Base-by-base conservation (phyloP, 2,888 invertebrate genomes). In the Carpatolechia fugitivella region DNA sequence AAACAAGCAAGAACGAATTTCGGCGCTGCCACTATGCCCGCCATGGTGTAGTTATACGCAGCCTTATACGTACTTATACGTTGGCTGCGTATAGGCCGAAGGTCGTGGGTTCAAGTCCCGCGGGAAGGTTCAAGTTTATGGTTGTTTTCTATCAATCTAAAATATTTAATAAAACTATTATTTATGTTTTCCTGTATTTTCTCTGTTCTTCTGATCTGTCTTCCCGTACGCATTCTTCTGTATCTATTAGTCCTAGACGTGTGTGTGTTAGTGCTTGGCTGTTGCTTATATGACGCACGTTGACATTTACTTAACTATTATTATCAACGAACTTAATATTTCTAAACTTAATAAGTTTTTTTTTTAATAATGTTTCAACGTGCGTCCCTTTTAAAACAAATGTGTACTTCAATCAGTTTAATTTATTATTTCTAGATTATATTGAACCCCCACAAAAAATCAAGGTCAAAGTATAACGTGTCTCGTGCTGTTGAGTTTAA, bases 211-310 rank as follows among this genome's bases (percentile, higher is more conserved):
- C n/a, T 18, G 16, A 10, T 40, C 40, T 18, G 40, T 14, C 4
- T 5, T 18, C 6, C 6, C 18, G 38, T 38, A 8, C 41, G n/a
- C 11, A 24, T n/a, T 44, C 14, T 16, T n/a, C n/a, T n/a, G n/a
- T 48, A 48, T 48, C 53, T 48, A 24, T 49, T 49, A 51, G 40
- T 62, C 64, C 69, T 66, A 62, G 56, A 53, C 53, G 74, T 69
- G 63, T 52, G 55, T 46, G 66, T 70, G 69, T 64, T 70, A 72
- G 72, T 52, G 62, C 62, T 62, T 60, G 33, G 31, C 56, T 56
- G 56, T 60, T 41, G 40, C 40, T 41, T 41, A 54, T 55, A 38
- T 18, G 13, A 48, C 31, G 20, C 50, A 40, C 50, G 46, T 44
- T 47, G 40, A 41, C 1, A 41, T 41, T 10, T 18, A 3, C 10